Conservation (phyloP, 35 echinoderm and acorn worm genomes). For the Anneissia japonica region DNA sequence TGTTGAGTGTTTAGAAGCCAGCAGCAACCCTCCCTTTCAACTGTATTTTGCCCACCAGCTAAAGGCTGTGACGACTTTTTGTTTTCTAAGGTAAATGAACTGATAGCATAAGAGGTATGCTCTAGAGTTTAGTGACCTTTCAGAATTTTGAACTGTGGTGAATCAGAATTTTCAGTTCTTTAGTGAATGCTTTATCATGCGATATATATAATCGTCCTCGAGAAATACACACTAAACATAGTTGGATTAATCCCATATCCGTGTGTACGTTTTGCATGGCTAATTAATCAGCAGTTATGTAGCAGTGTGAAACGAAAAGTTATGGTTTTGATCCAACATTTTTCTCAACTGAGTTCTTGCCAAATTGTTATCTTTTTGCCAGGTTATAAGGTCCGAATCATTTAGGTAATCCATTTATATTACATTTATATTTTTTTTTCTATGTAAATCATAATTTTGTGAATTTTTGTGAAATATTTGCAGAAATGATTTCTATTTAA, state of each 20-base stretch:
- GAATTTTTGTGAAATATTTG: too few species aligned
- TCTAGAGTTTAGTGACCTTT: background rate
- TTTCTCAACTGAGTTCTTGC: too few species aligned
- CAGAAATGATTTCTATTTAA: too few species aligned
- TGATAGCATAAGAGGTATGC: background rate
- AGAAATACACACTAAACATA: background rate
- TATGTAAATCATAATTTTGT: background rate
- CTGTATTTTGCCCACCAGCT: background rate
- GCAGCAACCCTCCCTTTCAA: background rate
- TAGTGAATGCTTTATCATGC: background rate
- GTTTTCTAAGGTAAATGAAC: background rate
- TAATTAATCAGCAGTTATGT: too few species aligned
- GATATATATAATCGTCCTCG: background rate
- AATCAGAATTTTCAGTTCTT: background rate
- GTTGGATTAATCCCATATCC: too few species aligned
- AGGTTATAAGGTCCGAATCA: background rate
- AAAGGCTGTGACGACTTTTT: background rate
- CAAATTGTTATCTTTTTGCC: too few species aligned
- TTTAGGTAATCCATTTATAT: background rate
- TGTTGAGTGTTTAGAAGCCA: background rate
- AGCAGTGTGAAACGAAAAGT: too few species aligned
- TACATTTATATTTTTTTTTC: background rate
- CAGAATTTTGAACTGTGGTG: background rate
- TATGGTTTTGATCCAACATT: too few species aligned
- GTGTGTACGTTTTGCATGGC: too few species aligned